Conservation (phyloP, 1,140 invertebrate genomes). For the Dendrolimus kikuchii region DNA sequence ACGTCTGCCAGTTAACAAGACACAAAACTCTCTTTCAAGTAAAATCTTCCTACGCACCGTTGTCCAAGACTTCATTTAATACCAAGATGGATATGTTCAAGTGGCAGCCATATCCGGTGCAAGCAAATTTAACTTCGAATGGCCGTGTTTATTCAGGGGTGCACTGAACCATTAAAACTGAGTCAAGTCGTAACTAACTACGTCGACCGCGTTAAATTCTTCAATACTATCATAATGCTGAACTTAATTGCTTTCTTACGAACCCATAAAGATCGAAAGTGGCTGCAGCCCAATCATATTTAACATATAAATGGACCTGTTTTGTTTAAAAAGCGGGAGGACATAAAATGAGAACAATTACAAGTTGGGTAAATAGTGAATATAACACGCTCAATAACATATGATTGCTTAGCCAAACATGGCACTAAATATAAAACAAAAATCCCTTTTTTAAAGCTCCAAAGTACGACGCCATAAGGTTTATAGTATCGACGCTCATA, state of each 20-base stretch:
- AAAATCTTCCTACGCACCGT: slow-evolving; percentile 15
- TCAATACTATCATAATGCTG: slow-evolving; percentile 67
- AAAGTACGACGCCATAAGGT: slow-evolving; percentile 5
- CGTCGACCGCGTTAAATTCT: slow-evolving; percentile 64
- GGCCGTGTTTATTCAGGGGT: slow-evolving; percentile 68
- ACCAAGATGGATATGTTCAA: slow-evolving; percentile 60
- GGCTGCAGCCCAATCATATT: slow-evolving; percentile 44
- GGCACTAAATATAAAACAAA: slow-evolving; percentile 8
- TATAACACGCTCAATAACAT: slow-evolving; percentile 4
- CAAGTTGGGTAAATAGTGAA: slow-evolving; percentile 6
- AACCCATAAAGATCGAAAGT: slow-evolving; percentile 57
- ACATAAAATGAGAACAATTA: slow-evolving; percentile 38
- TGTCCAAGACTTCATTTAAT: slow-evolving; percentile 42
- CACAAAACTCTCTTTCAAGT: slow-evolving; percentile 12
- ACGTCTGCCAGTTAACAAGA: too few species aligned
- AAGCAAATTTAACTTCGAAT: slow-evolving; percentile 66
- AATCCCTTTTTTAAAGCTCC: slow-evolving; percentile 4
- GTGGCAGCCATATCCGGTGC: slow-evolving; percentile 63
- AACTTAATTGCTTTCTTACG: slow-evolving; percentile 66
- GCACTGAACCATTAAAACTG: slow-evolving; percentile 66
- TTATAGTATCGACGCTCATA: slow-evolving; percentile 18
- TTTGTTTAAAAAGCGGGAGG: slow-evolving; percentile 38
- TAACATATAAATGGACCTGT: slow-evolving; percentile 16
- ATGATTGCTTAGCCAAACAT: neutral
- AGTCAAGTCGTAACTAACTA: slow-evolving; percentile 43